Percentiles rank a stretch among this genome's conserved stretches.
Evolutionary conservation across 2,113 vertebrate species (phyloP).

Genomic region (Gymnogyps californianus): DNA sequence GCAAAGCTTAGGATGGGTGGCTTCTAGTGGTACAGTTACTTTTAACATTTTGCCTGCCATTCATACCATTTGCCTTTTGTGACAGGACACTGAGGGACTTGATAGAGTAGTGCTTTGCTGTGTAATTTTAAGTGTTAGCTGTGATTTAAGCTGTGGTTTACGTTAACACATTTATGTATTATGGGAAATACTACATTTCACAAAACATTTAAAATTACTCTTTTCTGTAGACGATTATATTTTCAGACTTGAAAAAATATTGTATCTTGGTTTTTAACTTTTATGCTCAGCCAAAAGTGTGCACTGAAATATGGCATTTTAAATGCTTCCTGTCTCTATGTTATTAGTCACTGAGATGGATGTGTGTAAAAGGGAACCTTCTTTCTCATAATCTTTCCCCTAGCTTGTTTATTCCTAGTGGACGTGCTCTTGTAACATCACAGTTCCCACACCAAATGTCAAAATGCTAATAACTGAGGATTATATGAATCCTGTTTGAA

Average conservation of each 20-base stretch:
- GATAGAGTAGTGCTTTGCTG: not conserved
- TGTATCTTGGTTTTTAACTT: not conserved
- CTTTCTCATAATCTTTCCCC: constrained; percentile 40
- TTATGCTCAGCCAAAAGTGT: not conserved
- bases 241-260: not conserved
- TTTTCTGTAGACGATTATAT: not conserved
- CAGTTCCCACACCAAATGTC: constrained; percentile 70
- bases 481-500: constrained; percentile 13
- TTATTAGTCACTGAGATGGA: constrained; percentile 30
- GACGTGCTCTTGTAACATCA: constrained; percentile 39
- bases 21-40: constrained; percentile 15
- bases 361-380: constrained; percentile 13
- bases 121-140: not conserved
- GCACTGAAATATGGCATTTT: constrained; percentile 10
- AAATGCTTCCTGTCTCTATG: constrained; percentile 25
- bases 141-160: not conserved
- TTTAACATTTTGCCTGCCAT: constrained; percentile 58
- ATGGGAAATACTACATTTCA: not conserved
- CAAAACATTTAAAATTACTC: not conserved
- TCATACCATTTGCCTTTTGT: constrained; percentile 11
- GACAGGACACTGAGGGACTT: not conserved
- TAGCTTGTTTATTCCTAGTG: constrained; percentile 64
- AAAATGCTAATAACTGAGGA: constrained; percentile 23
- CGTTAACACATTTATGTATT: not conserved
- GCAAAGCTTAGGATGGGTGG: not conserved